Conservation (phyloP, 2,888 invertebrate species). For the Ornithoptera priamus region DNA sequence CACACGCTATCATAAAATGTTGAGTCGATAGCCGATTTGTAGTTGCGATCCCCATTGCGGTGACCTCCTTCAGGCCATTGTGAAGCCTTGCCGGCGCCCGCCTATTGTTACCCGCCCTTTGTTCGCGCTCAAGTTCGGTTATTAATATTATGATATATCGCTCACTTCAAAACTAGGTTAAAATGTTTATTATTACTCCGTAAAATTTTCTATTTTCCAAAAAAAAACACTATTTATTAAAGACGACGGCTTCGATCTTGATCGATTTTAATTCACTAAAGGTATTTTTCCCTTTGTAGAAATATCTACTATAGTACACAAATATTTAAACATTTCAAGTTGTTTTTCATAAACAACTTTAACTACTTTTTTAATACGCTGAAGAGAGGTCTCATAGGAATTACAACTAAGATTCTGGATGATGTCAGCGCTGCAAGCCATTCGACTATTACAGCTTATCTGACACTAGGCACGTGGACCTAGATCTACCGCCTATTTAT, state of each 20-base stretch:
- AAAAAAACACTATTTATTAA: neutral
- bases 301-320: too few species aligned
- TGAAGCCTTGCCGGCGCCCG: constrained; percentile 33
- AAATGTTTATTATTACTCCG: constrained; percentile 21
- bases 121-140: constrained; percentile 33
- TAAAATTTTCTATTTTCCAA: constrained; percentile 2
- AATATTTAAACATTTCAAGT: too few species aligned
- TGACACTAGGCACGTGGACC: too few species aligned
- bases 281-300: too few species aligned
- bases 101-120: constrained; percentile 40
- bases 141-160: constrained; percentile 40
- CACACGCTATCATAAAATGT: constrained; percentile 5
- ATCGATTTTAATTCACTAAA: too few species aligned
- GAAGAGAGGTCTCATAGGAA: too few species aligned
- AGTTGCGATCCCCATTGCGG: constrained; percentile 40
- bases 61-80: constrained; percentile 53
- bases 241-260: neutral
- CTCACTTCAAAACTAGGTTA: constrained; percentile 30
- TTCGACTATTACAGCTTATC: too few species aligned
- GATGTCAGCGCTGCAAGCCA: too few species aligned
- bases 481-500: too few species aligned
- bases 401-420: too few species aligned
- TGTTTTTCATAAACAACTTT: too few species aligned
- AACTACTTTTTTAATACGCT: too few species aligned
- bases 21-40: constrained; percentile 40